Evolutionary conservation across 2,113 vertebrate species (phyloP).

Genomic region (Triplophysa dalaica): DNA sequence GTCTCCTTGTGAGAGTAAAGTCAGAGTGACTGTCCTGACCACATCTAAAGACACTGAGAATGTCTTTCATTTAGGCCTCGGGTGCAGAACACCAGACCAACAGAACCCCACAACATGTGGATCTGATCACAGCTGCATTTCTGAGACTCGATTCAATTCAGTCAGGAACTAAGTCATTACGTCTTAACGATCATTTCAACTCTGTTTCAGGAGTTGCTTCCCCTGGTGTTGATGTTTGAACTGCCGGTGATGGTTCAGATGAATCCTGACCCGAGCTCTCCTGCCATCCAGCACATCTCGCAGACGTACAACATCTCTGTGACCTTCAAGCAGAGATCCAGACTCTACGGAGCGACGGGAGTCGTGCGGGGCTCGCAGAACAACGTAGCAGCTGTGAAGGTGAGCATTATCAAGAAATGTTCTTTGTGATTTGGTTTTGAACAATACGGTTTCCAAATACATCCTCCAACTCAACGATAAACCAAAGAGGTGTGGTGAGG

Average conservation of each 20-base stretch:
- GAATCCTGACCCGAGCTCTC: constrained; percentile 88
- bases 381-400: constrained; percentile 91
- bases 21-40: constrained; percentile 49
- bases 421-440: too few species aligned
- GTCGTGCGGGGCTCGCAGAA: constrained; percentile 97
- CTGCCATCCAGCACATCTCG: constrained; percentile 92
- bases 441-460: too few species aligned
- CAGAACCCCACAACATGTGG: constrained; percentile 73
- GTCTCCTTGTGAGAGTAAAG: constrained; percentile 28
- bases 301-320: constrained; percentile 95
- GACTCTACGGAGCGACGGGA: constrained; percentile 93
- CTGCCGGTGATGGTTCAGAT: constrained; percentile 92
- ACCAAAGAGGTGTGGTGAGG: too few species aligned
- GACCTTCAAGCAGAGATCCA: constrained; percentile 94
- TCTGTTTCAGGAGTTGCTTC: constrained; percentile 87
- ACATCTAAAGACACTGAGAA: constrained; percentile 49
- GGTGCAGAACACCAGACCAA: constrained; percentile 35
- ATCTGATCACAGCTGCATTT: constrained; percentile 74
- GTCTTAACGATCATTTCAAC: too few species aligned
- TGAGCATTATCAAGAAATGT: constrained; percentile 54
- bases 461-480: too few species aligned
- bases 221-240: constrained; percentile 95
- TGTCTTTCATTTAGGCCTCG: constrained; percentile 45
- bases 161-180: constrained; percentile 17
- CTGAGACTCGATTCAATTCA: constrained; percentile 58